Evolutionary conservation across 1,140 invertebrate species (phyloP), one percentile per base, ranked within the genome.

Genomic region (Macrobrachium rosenbergii): DNA sequence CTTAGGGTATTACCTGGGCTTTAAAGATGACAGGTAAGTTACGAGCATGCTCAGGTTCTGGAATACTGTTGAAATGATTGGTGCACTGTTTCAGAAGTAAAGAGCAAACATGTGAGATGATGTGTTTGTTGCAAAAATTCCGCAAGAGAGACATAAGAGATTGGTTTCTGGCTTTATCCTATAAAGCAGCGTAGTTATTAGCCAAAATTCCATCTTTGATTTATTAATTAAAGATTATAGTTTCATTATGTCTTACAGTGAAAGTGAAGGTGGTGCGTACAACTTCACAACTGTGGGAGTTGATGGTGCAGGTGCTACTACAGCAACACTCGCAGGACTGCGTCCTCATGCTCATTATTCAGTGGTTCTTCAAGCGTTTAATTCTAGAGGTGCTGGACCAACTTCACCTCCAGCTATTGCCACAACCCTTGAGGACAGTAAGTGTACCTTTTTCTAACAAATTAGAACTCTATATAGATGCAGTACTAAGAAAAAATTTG

Each of bases 341-440:
- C 83, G 84, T 58, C 90, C 92, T 8, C 90, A 90, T 72, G 92
- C 92, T n/a, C 90, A 90, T 45, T 99, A 99, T 92, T 95, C 96
- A 5, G 96, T 99, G 0, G 96, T 98, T 8, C 96, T 98, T 21
- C 97, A 98, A 93, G 97, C 97, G 0, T 99, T 97, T 91, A 99
- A 99, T 92, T 96, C 96, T 92, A 95, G 97, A 90, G 98, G 98
- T 17, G 95, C 96, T 0, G 98, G 98, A 60, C 98, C 98, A 0
- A 94, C 97, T 91, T 97, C 96, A n/a, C 95, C 96, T 72, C 94
- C 96, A 62, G 93, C 95, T 0, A 93, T 94, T 0, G 95, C 95
- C 0, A 95, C 96, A 90, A 97, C 96, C 21, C 92, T 96, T 91
- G 95, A 96, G 92, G 96, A 96, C 91, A 88, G 89, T 89, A 21